phyloP scores from a whole-genome alignment of 2,113 vertebrate genomes.

The Semicossyphus pulcher region DNA sequence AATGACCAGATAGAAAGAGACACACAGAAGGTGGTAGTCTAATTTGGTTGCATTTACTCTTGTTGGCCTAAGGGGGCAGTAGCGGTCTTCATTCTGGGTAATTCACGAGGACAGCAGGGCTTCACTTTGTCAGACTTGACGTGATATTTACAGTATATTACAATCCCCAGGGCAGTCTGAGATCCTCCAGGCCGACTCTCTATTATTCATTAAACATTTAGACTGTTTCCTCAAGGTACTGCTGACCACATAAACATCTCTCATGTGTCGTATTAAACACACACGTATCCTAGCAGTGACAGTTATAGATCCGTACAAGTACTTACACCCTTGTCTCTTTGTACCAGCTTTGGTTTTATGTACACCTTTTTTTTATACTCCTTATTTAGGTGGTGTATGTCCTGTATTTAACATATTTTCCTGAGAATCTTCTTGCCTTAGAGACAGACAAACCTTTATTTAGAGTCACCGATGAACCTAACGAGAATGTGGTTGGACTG shows the following conservation, averaged over 20 bases:
- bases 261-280: no score
- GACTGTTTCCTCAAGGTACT: background rate
- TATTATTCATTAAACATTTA: background rate
- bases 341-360: background rate
- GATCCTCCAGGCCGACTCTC: background rate
- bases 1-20: slow-evolving; percentile 5
- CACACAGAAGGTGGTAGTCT: background rate
- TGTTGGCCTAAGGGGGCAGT: slow-evolving; percentile 40
- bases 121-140: slow-evolving; percentile 5
- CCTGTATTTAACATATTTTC: background rate
- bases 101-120: background rate
- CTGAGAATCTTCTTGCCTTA: background rate
- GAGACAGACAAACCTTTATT: background rate
- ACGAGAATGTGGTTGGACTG: no score
- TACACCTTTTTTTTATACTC: background rate
- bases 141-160: slow-evolving; percentile 14
- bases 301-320: no score
- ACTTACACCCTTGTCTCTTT: background rate
- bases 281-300: background rate
- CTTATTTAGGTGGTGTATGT: background rate
- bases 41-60: slow-evolving; percentile 1
- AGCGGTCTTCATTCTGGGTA: slow-evolving; percentile 5
- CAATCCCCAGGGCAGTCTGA: slow-evolving; percentile 3
- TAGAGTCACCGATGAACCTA: no score
- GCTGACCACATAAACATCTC: background rate